Percentiles rank a stretch among this genome's conserved stretches.
phyloP scores from a whole-genome alignment of 2,888 invertebrate genomes.

The Synanthedon andrenaeformis region DNA sequence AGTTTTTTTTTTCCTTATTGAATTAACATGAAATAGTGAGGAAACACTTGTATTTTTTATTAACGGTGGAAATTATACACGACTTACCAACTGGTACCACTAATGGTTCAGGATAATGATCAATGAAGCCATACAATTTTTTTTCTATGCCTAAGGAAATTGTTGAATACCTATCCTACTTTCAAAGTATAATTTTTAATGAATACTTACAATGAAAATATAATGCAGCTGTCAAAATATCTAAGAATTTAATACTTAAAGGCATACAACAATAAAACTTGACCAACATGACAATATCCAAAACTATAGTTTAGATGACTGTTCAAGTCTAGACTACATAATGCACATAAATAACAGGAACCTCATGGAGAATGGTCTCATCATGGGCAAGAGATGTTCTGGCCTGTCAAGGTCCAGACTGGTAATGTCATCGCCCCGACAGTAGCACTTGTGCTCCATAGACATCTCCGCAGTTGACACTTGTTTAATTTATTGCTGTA shows the following conservation, averaged over 20 bases:
- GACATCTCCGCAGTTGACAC: constrained; percentile 30
- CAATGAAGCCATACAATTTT: no score
- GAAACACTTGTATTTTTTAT: no score
- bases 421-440: constrained; percentile 48
- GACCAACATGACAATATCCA: background rate
- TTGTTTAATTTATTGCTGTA: background rate
- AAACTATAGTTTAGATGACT: background rate
- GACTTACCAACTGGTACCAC: no score
- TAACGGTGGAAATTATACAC: no score
- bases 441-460: constrained; percentile 54
- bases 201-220: background rate
- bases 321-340: constrained; percentile 2
- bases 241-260: background rate
- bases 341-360: constrained; percentile 12
- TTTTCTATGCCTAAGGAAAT: no score
- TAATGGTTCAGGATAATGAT: no score
- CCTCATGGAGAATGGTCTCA: constrained; percentile 66
- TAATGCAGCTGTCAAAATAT: background rate
- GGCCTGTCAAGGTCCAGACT: constrained; percentile 45
- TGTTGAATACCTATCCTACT: no score
- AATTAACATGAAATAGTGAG: no score
- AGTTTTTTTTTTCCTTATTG: no score
- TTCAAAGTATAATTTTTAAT: no score
- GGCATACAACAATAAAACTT: background rate
- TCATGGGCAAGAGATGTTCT: constrained; percentile 59